These are phyloP conservation scores for Drosophila algonquin DNA, from an alignment of 2,888 invertebrate genomes.

Conservation along the genomic window DNA sequence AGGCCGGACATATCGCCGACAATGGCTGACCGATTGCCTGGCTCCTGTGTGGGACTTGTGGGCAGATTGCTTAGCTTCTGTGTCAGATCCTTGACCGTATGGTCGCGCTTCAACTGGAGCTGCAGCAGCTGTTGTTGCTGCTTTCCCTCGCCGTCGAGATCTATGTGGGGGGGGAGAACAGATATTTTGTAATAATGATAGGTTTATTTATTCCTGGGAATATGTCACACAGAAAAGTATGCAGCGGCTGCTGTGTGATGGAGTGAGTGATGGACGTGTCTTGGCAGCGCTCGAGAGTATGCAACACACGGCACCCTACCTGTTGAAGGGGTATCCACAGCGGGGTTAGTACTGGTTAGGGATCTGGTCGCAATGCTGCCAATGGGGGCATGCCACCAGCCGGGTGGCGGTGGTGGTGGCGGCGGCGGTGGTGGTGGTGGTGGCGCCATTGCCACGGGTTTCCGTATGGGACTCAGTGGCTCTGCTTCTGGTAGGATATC, in stretches of 20 bases:
- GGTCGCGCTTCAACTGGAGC: conserved; percentile 90
- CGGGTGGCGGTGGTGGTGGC: conserved; percentile 81
- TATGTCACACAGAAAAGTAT: conserved; percentile 36
- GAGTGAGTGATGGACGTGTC: conserved; percentile 16
- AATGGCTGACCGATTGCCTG: conserved; percentile 85
- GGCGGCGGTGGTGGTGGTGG: conserved; percentile 75
- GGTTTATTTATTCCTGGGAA: background rate
- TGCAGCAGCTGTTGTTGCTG: conserved; percentile 85
- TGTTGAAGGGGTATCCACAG: conserved; percentile 46
- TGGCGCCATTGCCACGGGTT: conserved; percentile 49
- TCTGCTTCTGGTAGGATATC: conserved; percentile 54
- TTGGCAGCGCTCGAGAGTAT: conserved; percentile 51
- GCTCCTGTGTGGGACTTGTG: conserved; percentile 85
- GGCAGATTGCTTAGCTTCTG: conserved; percentile 91
- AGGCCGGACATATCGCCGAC: conserved; percentile 93
- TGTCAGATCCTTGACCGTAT: conserved; percentile 94
- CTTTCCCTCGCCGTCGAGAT: conserved; percentile 86
- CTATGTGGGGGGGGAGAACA: conserved; percentile 69
- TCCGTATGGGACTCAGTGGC: conserved; percentile 61
- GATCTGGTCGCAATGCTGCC: conserved; percentile 50
- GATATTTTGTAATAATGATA: background rate
- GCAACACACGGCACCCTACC: conserved; percentile 62
- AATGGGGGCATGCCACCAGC: conserved; percentile 68
- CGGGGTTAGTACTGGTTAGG: conserved; percentile 61
- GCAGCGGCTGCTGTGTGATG: conserved; percentile 38